These are phyloP conservation scores for Meiosimyza decipiens DNA, from an alignment of 2,888 invertebrate species.

Conservation along the genomic window DNA sequence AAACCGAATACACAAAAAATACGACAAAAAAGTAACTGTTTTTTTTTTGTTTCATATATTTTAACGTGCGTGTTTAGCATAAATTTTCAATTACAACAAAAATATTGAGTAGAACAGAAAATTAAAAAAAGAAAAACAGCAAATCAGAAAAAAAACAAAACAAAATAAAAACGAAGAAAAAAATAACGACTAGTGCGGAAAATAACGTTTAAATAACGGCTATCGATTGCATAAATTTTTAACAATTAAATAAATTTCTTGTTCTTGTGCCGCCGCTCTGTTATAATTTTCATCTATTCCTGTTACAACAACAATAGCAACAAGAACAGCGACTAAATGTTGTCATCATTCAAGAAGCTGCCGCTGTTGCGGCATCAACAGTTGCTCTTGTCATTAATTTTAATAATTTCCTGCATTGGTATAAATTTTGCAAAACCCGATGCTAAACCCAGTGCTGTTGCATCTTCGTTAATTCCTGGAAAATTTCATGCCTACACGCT, in stretches of 20 bases:
- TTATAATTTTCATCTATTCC: too few species aligned
- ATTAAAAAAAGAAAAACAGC: slow-evolving; percentile 2
- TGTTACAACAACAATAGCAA: too few species aligned
- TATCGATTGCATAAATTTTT: too few species aligned
- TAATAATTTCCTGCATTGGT: slow-evolving; percentile 60
- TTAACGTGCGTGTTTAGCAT: too few species aligned
- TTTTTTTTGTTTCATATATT: too few species aligned
- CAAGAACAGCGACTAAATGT: slow-evolving; percentile 3
- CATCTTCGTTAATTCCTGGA: slow-evolving; percentile 55
- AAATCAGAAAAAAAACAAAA: slow-evolving; percentile 29
- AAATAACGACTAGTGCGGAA: background rate
- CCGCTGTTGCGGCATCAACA: slow-evolving; percentile 11
- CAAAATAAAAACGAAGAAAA: background rate
- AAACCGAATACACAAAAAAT: slow-evolving; percentile 1
- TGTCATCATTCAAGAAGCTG: background rate
- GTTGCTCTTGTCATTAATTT: slow-evolving; percentile 57
- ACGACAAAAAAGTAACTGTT: too few species aligned
- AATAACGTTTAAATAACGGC: background rate
- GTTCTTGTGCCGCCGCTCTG: slow-evolving; percentile 4
- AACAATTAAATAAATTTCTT: slow-evolving; percentile 12
- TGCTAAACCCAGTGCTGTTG: slow-evolving; percentile 31
- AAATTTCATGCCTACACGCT: slow-evolving; percentile 60
- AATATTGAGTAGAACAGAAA: background rate
- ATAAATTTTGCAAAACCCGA: slow-evolving; percentile 42
- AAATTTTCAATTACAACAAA: background rate